Conservation (phyloP, 2,797 vertebrate genomes). For the Pseudochirops corinnae region DNA sequence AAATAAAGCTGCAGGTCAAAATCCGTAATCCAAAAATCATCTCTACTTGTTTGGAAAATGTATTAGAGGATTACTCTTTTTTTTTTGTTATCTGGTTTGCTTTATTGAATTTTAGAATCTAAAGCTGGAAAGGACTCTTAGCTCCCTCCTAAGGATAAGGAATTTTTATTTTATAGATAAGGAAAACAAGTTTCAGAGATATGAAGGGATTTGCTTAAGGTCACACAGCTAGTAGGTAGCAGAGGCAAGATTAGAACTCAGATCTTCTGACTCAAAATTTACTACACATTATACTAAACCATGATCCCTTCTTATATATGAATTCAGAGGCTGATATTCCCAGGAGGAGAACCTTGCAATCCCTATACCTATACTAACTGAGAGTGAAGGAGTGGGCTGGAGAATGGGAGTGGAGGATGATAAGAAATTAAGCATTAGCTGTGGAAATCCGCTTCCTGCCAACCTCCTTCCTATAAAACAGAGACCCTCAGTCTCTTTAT, state of each 20-base stretch:
- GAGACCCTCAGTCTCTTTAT: background rate
- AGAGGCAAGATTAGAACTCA: background rate
- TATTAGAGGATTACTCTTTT: background rate
- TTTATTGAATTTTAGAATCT: background rate
- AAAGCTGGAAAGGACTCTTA: background rate
- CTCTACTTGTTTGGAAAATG: background rate
- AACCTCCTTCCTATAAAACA: background rate
- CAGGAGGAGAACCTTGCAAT: background rate
- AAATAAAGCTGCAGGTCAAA: background rate
- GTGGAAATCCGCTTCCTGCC: background rate
- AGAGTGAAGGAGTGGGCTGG: background rate
- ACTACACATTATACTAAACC: background rate
- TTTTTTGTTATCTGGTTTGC: background rate
- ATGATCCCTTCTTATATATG: background rate
- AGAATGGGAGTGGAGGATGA: background rate
- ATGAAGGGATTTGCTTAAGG: background rate
- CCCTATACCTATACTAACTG: background rate
- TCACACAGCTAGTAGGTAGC: background rate
- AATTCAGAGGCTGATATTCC: background rate
- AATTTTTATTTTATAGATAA: background rate
- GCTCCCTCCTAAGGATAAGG: fast-evolving
- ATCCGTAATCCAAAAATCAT: background rate
- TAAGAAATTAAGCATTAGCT: background rate
- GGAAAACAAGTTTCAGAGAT: background rate
- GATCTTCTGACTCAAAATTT: background rate